Percentiles rank a stretch among this genome's conserved stretches.
Conservation (phyloP, 1,140 invertebrate species). For the Nautilus pompilius region DNA sequence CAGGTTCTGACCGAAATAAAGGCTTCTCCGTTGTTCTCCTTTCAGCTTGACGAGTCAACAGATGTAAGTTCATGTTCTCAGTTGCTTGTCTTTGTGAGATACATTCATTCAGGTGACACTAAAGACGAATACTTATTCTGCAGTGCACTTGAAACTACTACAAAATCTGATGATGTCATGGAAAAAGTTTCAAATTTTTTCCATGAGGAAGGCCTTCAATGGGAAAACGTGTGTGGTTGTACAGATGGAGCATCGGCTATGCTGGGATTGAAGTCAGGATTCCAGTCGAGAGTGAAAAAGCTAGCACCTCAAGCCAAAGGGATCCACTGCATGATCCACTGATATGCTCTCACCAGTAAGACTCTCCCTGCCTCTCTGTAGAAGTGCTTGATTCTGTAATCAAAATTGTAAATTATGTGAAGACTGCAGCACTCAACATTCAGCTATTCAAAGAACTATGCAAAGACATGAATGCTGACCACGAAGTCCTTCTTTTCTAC, state of each 20-base stretch:
- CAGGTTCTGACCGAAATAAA: constrained; percentile 1
- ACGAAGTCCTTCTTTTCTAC: constrained; percentile 2
- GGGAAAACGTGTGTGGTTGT: not conserved
- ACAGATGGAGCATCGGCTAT: not conserved
- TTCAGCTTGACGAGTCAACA: not conserved
- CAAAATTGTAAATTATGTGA: not conserved
- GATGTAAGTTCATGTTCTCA: constrained; percentile 4
- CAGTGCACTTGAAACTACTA: constrained; percentile 2
- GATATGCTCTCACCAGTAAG: constrained; percentile 6
- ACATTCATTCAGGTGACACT: constrained; percentile 3
- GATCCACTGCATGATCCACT: constrained; percentile 13
- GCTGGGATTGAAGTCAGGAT: not conserved
- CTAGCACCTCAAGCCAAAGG: not conserved
- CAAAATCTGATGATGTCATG: not conserved
- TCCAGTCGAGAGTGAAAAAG: constrained; percentile 3
- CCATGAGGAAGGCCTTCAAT: not conserved
- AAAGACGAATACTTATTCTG: not conserved
- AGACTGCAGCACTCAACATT: not conserved
- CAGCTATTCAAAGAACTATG: constrained; percentile 1
- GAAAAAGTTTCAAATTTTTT: constrained; percentile 2
- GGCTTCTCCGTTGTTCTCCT: not conserved
- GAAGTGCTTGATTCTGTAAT: constrained; percentile 6
- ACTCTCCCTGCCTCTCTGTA: constrained; percentile 4
- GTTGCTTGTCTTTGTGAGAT: not conserved
- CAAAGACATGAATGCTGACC: not conserved